These are phyloP conservation scores for Pogoniulus pusillus DNA, from an alignment of 2,797 vertebrate genomes.

Conservation along the genomic window DNA sequence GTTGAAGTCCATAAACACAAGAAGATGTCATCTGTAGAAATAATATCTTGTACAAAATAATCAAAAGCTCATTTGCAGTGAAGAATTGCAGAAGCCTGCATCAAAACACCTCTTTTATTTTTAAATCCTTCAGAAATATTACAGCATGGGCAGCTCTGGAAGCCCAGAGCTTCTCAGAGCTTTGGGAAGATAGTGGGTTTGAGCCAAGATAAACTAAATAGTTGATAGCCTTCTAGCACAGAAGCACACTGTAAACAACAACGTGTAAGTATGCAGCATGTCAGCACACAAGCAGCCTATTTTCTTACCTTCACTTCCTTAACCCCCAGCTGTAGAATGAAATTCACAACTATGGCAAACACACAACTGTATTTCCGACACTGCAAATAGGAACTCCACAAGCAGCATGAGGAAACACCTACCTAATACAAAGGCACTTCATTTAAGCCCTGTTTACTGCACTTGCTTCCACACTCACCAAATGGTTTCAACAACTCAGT, in stretches of 20 bases:
- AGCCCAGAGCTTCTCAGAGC: too few species aligned
- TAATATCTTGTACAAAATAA: background rate
- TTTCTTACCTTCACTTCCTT: constrained; percentile 5
- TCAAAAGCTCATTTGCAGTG: background rate
- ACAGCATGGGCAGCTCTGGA: background rate
- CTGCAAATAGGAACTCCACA: background rate
- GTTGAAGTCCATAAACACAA: background rate
- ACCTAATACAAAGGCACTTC: background rate
- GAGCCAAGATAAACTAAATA: background rate
- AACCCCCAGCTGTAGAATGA: background rate
- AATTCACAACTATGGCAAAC: background rate
- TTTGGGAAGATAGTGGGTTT: background rate
- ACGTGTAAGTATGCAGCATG: accelerated
- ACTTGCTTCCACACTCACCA: background rate
- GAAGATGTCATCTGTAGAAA: background rate
- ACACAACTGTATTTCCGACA: background rate
- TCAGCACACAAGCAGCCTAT: background rate
- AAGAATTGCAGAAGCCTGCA: background rate
- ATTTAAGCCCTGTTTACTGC: background rate
- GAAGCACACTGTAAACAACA: background rate
- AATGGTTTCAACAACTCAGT: background rate
- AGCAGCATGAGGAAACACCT: background rate
- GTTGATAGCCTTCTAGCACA: background rate
- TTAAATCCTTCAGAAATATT: background rate
- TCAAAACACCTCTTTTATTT: background rate